These are phyloP conservation scores for Lasiurus cinereus DNA, from an alignment of 2,113 vertebrate species.

Conservation along the genomic window DNA sequence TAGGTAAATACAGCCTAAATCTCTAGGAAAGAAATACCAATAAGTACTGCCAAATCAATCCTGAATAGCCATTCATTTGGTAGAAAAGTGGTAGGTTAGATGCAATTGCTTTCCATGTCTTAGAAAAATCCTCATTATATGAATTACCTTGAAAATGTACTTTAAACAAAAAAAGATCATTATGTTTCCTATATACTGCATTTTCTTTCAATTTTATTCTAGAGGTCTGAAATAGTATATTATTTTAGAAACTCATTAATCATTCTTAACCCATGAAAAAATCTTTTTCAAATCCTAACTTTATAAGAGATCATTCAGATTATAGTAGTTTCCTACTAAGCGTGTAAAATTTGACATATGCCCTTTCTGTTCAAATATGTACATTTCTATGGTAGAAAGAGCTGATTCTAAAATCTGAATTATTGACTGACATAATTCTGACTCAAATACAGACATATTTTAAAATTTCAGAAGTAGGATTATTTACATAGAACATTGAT, in stretches of 20 bases:
- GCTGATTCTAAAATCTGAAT: conserved; percentile 28
- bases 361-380: conserved; percentile 32
- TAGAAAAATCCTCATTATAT: background rate
- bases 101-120: background rate
- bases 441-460: background rate
- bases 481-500: background rate
- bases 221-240: background rate
- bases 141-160: background rate
- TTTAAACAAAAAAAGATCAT: background rate
- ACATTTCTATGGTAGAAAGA: background rate
- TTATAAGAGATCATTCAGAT: conserved; percentile 16
- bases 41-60: background rate
- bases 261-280: background rate
- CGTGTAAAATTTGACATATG: background rate
- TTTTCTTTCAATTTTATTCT: background rate
- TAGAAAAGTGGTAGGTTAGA: background rate
- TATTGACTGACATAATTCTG: background rate
- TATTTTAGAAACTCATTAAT: conserved; percentile 20
- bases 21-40: conserved; percentile 27
- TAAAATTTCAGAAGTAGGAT: background rate
- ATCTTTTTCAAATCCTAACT: conserved; percentile 24
- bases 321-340: background rate
- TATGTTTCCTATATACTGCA: background rate
- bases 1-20: conserved; percentile 5
- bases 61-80: background rate